Conservation (phyloP, 1,140 invertebrate species). For the Ceratoteleas bidentatus region DNA sequence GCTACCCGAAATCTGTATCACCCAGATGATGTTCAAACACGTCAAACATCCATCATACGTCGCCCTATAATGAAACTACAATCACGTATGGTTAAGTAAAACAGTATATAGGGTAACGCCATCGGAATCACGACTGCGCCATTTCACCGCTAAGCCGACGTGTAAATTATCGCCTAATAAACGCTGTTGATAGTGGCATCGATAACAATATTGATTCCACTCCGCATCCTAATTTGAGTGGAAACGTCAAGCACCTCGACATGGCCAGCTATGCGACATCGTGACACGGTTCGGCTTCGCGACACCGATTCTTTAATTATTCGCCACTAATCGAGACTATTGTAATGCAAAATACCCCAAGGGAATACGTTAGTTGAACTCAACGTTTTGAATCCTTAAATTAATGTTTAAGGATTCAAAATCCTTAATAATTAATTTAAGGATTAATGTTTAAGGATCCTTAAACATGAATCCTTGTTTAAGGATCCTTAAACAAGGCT, state of each 20-base stretch:
- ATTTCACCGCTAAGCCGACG: conserved; percentile 2
- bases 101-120: no score
- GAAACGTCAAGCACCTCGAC: conserved; percentile 1
- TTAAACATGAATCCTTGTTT: no score
- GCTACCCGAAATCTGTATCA: no score
- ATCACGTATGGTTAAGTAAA: no score
- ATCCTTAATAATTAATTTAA: no score
- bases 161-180: conserved; percentile 11
- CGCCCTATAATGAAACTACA: no score
- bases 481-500: no score
- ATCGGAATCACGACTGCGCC: neutral
- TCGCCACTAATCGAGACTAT: neutral
- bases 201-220: conserved; percentile 11
- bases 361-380: neutral
- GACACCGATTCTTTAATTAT: neutral
- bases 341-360: neutral
- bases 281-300: neutral
- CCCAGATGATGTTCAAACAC: no score
- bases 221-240: conserved; percentile 5
- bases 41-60: no score
- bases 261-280: neutral
- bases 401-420: no score
- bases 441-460: no score
- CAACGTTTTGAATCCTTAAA: neutral
- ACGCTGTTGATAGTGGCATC: conserved; percentile 2